These are phyloP conservation scores for Lycocerus yunnanus DNA, from an alignment of 2,888 invertebrate genomes.

Conservation along the genomic window DNA sequence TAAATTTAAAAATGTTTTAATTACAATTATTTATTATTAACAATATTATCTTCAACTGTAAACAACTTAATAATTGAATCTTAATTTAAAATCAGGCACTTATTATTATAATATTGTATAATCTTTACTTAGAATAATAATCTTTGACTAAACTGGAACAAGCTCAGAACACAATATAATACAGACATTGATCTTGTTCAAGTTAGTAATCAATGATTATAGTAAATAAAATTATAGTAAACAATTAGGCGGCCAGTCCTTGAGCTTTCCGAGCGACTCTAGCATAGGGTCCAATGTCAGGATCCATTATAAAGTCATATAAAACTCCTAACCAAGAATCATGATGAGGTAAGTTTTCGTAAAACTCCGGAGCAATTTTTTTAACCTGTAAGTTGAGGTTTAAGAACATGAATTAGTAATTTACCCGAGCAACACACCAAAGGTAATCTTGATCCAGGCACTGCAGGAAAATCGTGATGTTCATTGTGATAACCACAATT, in stretches of 20 bases:
- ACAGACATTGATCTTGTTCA: no score
- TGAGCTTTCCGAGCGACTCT: constrained; percentile 82
- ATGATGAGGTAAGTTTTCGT: constrained; percentile 91
- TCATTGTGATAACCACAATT: constrained; percentile 99
- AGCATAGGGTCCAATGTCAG: constrained; percentile 95
- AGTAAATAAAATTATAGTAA: background rate
- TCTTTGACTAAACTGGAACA: no score
- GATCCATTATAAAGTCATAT: constrained; percentile 94
- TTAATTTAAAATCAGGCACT: no score
- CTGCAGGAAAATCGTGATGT: constrained; percentile 98
- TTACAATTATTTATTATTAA: no score
- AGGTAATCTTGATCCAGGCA: constrained; percentile 91
- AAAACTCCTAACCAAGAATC: constrained; percentile 91
- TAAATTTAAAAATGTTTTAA: no score
- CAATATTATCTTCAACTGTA: no score
- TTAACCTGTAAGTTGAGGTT: constrained; percentile 69
- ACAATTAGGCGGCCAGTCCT: constrained; percentile 59
- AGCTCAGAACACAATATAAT: no score
- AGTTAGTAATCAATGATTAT: no score
- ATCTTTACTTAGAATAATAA: no score
- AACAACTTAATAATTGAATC: no score
- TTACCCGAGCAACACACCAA: constrained; percentile 63
- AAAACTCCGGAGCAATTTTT: constrained; percentile 92
- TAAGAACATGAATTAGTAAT: background rate
- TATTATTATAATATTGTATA: no score